phyloP scores from a whole-genome alignment of 1,140 invertebrate species.

The Drosophila repleta region DNA sequence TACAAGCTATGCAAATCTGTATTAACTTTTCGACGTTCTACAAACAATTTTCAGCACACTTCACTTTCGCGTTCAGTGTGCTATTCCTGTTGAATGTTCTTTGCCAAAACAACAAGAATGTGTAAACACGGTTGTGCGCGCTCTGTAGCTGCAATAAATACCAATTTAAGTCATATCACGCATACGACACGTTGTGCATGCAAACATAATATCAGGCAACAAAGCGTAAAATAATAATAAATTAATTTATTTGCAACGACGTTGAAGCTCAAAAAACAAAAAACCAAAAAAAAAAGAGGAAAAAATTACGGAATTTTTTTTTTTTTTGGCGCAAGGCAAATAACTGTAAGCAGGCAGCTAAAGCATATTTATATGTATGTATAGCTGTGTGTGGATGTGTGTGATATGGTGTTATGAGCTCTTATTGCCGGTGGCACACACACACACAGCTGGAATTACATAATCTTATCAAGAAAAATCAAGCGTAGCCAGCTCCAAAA shows the following conservation, averaged over 20 bases:
- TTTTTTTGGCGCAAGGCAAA: conserved; percentile 57
- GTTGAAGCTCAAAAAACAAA: conserved; percentile 12
- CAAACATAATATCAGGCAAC: conserved; percentile 54
- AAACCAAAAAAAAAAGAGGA: conserved; percentile 4
- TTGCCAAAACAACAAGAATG: neutral
- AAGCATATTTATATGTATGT: conserved; percentile 65
- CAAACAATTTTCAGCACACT: conserved; percentile 16
- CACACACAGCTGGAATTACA: conserved; percentile 52
- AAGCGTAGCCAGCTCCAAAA: conserved; percentile 46
- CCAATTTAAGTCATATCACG: conserved; percentile 77
- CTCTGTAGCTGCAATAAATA: conserved; percentile 60
- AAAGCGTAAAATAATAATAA: conserved; percentile 71
- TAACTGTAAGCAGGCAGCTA: conserved; percentile 37
- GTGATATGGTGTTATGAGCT: conserved; percentile 36
- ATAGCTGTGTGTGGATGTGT: conserved; percentile 42
- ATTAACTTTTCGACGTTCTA: conserved; percentile 6
- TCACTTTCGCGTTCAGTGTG: neutral
- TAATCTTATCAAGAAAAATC: conserved; percentile 77
- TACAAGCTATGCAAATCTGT: neutral
- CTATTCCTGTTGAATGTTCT: conserved; percentile 8
- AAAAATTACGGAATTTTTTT: conserved; percentile 41
- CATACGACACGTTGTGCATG: conserved; percentile 69
- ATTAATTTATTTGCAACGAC: conserved; percentile 77
- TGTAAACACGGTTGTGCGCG: neutral
- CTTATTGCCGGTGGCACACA: conserved; percentile 37